Base-by-base conservation (phyloP, 2,797 vertebrate species). In the Scleropages formosus region DNA sequence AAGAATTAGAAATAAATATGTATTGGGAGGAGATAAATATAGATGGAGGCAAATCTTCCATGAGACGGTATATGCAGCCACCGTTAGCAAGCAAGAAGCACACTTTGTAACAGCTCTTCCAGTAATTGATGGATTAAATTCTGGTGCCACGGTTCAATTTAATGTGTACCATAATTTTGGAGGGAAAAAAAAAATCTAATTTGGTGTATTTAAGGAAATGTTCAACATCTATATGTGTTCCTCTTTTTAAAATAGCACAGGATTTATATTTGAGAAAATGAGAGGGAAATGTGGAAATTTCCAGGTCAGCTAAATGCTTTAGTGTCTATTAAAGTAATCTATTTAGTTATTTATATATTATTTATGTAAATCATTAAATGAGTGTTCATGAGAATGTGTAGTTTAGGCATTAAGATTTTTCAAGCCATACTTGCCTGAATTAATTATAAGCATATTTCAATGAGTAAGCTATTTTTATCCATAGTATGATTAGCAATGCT, bases 1-100 rank as follows among this genome's bases (percentile, higher is more conserved):
- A 92, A 89, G 90, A 93, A 93, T 93, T 91, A 93, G 88, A 93
- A 92, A 92, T 92, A 93, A 92, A 92, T 92, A 92, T 92, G 90
- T 89, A 90, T 90, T 87, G 86, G 88, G 89, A 91, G 85, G 84
- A 91, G 91, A 93, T 93, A 93, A 92, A 93, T 92, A 92, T 92
- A 90, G 90, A 85, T 88, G 87, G 89, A 84, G 63, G 89, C 88
- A 93, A 93, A 93, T 92, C 89, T 89, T 85, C 88, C 78, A 79
- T 84, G 87, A 89, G 88, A 88, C 75, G 68, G 70, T 78, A 75
- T 83, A 84, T 84, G 85, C 86, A 87, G 85, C 82, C 81, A 87
- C 87, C 90, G 89, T 92, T 90, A 91, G 85, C 85, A 85, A 80
- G 86, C 89, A 78, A 88, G 86, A 86, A 88, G 87, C 86, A 84